Conservation (phyloP, 2,113 vertebrate species). For the Nycticorax nycticorax region DNA sequence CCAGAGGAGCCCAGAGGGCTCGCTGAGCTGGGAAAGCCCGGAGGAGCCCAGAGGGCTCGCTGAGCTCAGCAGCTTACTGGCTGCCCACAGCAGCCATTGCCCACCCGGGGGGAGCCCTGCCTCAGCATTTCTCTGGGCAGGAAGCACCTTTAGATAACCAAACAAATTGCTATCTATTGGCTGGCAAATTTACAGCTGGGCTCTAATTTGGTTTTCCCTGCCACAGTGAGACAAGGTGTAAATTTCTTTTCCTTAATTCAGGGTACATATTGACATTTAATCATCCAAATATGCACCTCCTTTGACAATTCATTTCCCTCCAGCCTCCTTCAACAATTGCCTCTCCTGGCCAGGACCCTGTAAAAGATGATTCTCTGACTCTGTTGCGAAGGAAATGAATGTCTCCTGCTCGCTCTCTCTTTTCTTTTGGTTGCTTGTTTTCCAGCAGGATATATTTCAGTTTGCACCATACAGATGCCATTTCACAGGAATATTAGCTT, state of each 20-base stretch:
- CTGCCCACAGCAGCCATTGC: background rate
- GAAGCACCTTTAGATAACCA: background rate
- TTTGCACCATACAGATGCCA: rapidly evolving
- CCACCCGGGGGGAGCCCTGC: background rate
- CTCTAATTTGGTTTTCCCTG: background rate
- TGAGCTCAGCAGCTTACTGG: background rate
- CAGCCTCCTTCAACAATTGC: background rate
- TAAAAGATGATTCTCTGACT: conserved; percentile 8
- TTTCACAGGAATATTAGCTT: background rate
- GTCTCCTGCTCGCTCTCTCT: background rate
- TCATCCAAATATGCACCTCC: conserved; percentile 10
- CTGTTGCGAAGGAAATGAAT: background rate
- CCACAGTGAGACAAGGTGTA: background rate
- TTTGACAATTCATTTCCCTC: conserved; percentile 58
- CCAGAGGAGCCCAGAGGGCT: background rate
- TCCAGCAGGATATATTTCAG: background rate
- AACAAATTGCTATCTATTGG: background rate
- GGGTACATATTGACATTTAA: conserved; percentile 50
- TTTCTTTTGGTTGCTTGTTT: background rate
- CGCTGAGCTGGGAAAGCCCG: background rate
- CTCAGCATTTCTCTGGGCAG: background rate
- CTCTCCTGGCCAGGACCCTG: background rate
- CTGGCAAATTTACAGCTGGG: background rate
- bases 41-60: background rate
- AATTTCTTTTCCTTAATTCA: conserved; percentile 36